Percentiles rank a stretch among this genome's conserved stretches.
Conservation (phyloP, 2,888 invertebrate species). For the Sacculina carcini region DNA sequence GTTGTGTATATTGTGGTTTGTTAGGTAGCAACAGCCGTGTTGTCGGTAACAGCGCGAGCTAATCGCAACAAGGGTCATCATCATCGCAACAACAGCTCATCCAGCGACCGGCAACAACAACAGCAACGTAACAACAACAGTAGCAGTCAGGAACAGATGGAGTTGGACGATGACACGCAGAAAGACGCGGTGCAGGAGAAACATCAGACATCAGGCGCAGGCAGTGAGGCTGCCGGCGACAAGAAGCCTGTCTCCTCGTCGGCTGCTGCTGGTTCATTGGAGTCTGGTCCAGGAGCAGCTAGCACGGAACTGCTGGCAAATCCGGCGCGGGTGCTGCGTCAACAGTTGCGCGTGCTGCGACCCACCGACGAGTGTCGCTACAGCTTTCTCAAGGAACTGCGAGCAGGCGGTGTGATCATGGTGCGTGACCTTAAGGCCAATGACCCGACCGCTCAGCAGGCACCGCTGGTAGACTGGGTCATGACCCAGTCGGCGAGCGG, state of each 20-base stretch:
- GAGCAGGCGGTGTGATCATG: slow-evolving; percentile 89
- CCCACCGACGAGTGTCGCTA: slow-evolving; percentile 58
- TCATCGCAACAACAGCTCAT: too few relatives aligned
- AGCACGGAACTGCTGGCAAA: slow-evolving; percentile 74
- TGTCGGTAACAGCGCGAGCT: slow-evolving; percentile 84
- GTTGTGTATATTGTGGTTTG: background rate
- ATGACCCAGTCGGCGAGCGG: slow-evolving; percentile 24
- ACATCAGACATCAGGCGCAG: too few relatives aligned
- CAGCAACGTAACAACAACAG: slow-evolving; percentile 33
- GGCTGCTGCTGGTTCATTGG: too few relatives aligned
- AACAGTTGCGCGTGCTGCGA: slow-evolving; percentile 44
- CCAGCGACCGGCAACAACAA: slow-evolving; percentile 24
- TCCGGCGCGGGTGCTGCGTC: slow-evolving; percentile 79
- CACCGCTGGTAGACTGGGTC: slow-evolving; percentile 13
- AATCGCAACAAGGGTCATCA: slow-evolving; percentile 57
- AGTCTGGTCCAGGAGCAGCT: slow-evolving; percentile 22
- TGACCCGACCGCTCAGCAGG: slow-evolving; percentile 32
- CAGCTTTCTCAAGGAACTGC: slow-evolving; percentile 62
- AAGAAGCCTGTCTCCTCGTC: too few relatives aligned
- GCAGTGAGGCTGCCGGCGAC: too few relatives aligned
- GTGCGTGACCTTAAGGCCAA: slow-evolving; percentile 51
- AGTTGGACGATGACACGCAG: slow-evolving; percentile 23
- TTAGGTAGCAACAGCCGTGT: slow-evolving; percentile 61
- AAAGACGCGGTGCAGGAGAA: slow-evolving; percentile 26
- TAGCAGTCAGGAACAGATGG: slow-evolving; percentile 20